These are phyloP conservation scores for Catocala nupta DNA, from an alignment of 2,888 invertebrate genomes.

Conservation along the genomic window DNA sequence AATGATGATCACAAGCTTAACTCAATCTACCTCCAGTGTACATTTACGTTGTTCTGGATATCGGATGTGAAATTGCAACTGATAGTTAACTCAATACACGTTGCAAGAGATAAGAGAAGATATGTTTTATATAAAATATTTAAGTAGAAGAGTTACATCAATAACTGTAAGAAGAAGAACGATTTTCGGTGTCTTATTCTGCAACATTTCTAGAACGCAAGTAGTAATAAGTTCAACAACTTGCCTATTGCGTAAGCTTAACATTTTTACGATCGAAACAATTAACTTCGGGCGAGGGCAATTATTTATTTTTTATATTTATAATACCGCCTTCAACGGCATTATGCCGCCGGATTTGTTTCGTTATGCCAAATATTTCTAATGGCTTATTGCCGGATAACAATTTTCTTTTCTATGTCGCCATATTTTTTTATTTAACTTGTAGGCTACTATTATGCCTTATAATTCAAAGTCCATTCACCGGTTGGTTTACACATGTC, in stretches of 20 bases:
- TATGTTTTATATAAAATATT: too few relatives aligned
- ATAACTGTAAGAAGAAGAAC: too few relatives aligned
- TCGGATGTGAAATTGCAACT: too few relatives aligned
- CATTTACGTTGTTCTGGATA: too few relatives aligned
- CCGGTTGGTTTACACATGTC: too few relatives aligned
- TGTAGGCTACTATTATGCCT: too few relatives aligned
- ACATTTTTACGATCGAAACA: slow-evolving; percentile 46
- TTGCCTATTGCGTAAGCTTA: slow-evolving; percentile 22
- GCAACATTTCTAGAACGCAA: not conserved
- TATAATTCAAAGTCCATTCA: too few relatives aligned
- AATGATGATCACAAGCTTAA: too few relatives aligned
- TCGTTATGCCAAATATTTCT: slow-evolving; percentile 33
- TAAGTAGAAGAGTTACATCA: too few relatives aligned
- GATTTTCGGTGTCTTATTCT: not conserved
- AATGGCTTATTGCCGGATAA: slow-evolving; percentile 18
- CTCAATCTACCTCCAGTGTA: too few relatives aligned
- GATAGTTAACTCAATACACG: too few relatives aligned
- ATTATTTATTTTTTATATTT: slow-evolving; percentile 49
- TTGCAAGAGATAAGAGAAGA: too few relatives aligned
- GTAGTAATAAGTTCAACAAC: slow-evolving; percentile 8
- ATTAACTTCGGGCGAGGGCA: slow-evolving; percentile 41
- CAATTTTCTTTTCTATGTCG: slow-evolving; percentile 6
- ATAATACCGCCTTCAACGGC: slow-evolving; percentile 38
- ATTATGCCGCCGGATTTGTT: slow-evolving; percentile 32
- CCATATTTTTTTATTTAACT: not conserved